A percentile compares a stretch with the other conserved stretches of the same genome.
Conservation (phyloP, 2,113 vertebrate species). For the Tachysurus vachellii region DNA sequence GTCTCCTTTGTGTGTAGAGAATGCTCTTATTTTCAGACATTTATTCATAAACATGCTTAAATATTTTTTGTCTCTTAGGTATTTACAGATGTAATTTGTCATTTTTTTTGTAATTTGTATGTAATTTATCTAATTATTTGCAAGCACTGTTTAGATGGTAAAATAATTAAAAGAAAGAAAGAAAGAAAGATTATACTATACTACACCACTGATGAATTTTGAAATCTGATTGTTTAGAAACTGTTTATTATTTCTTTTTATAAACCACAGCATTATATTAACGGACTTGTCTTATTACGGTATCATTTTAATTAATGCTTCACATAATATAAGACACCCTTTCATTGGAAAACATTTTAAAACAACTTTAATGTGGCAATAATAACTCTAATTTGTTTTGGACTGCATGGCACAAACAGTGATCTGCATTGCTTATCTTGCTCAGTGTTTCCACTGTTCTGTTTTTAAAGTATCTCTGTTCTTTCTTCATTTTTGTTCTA, state of each 20-base stretch:
- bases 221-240: not conserved
- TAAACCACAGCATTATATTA: not conserved
- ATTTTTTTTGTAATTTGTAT: not conserved
- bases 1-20: not conserved
- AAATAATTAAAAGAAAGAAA: not conserved
- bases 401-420: too few relatives aligned
- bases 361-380: not conserved
- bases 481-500: not conserved
- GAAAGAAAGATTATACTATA: not conserved
- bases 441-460: not conserved
- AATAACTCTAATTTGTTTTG: not conserved
- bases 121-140: not conserved
- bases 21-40: not conserved
- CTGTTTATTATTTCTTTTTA: not conserved
- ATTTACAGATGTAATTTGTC: not conserved
- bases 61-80: not conserved
- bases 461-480: not conserved
- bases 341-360: not conserved
- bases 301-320: not conserved
- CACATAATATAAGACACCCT: not conserved
- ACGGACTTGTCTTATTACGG: not conserved
- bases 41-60: not conserved
- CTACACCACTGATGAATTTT: not conserved
- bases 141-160: not conserved
- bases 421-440: not conserved